Base-by-base conservation (phyloP, 2,888 invertebrate genomes). In the Cerastis rubricosa region DNA sequence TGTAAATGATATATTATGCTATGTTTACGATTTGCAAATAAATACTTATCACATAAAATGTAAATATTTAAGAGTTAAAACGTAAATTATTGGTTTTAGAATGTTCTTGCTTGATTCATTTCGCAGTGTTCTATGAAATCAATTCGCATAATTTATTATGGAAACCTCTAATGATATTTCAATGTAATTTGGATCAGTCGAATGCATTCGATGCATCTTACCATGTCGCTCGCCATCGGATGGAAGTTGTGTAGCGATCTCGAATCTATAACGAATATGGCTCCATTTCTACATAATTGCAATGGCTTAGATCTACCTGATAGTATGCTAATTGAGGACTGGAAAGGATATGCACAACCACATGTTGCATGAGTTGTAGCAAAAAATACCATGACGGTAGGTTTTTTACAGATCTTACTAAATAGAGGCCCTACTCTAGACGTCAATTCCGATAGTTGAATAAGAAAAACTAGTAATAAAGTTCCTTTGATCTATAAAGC, bases 271-370 rank as follows among this genome's bases (percentile, higher is more conserved):
- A 74, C 69, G 68, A 57, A 63, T 86, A 84, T 83, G 86, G 83
- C 65, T 29, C 59, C 71, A 74, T 74, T 83, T 85, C 83, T 70
- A 85, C 71, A 83, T 83, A 84, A 77, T 84, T 86, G 54, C 69
- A 85, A 69, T 83, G 86, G 83, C 71, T 66, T 43, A 84, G 86
- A 84, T 85, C 68, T 63, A 61, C 86, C 69, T 61, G 74, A 78
- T 86, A 84, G 68, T 84, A 83, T 84, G 83, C 78, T 83, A 83
- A 86, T 74, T 69, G 71, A 74, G 29, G 40, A 70, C 83, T 72
- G 72, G 69, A 86, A 83, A 83, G 86, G 86, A 78, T 83, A 86
- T 83, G 71, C 35, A 73, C 43, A 63, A 59, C 72, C 70, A 76
- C 43, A 71, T 51, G 63, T 83, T 71, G 69, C 71, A 47, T 74